A percentile compares a stretch with the other conserved stretches of the same genome.
Conservation (phyloP, 2,888 invertebrate genomes). For the Thera britannica region DNA sequence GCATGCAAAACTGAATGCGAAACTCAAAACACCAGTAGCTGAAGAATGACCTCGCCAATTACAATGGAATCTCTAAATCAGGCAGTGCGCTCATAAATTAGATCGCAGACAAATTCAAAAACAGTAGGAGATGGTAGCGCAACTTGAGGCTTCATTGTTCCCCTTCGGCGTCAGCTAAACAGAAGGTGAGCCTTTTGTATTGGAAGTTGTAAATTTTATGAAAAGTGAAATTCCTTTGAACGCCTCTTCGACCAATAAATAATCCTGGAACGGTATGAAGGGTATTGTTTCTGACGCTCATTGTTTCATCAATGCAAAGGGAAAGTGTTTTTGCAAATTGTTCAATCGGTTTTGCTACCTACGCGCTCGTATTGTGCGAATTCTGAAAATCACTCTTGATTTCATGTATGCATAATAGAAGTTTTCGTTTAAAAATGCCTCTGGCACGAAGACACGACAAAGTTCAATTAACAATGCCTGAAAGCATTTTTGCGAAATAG, state of each 20-base stretch:
- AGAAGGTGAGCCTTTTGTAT: constrained; percentile 83
- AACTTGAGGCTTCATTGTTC: constrained; percentile 80
- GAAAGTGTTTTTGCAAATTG: constrained; percentile 76
- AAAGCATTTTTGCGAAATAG: no score
- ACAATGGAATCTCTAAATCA: constrained; percentile 80
- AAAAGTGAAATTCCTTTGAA: constrained; percentile 85
- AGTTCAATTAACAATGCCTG: not conserved
- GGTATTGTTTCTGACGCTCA: constrained; percentile 81
- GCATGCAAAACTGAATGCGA: constrained; percentile 65
- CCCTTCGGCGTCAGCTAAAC: constrained; percentile 80
- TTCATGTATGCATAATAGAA: constrained; percentile 35
- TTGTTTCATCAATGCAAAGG: constrained; percentile 80
- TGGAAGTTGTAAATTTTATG: constrained; percentile 83
- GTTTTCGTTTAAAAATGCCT: constrained; percentile 4
- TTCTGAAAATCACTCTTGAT: constrained; percentile 51
- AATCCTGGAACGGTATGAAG: constrained; percentile 76
- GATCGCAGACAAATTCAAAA: constrained; percentile 80
- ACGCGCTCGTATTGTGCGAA: constrained; percentile 58
- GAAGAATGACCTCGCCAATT: constrained; percentile 72
- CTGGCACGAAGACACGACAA: not conserved
- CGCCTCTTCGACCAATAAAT: constrained; percentile 79
- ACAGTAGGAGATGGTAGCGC: constrained; percentile 83
- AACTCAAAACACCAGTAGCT: constrained; percentile 56
- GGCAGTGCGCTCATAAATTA: constrained; percentile 75
- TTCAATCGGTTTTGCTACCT: constrained; percentile 67